phyloP scores from a whole-genome alignment of 2,797 vertebrate genomes.

The Catostomus latipinnis region DNA sequence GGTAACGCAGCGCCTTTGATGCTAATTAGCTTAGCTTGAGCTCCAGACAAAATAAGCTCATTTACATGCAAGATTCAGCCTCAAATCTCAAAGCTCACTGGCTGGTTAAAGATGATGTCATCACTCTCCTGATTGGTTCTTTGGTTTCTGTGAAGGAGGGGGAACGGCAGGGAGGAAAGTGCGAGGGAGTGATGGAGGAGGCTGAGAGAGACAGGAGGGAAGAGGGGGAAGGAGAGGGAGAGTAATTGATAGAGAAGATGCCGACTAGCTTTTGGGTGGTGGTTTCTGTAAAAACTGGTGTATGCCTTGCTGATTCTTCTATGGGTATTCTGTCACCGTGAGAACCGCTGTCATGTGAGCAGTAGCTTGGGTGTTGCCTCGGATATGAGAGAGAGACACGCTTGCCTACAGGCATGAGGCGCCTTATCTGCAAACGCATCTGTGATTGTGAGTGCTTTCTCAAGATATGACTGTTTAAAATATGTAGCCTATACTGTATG shows the following conservation, averaged over 20 bases:
- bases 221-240: constrained; percentile 57
- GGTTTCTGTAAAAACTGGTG: constrained; percentile 33
- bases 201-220: background rate
- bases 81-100: constrained; percentile 69
- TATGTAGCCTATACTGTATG: background rate
- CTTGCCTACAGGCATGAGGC: constrained; percentile 86
- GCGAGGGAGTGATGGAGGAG: background rate
- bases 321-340: constrained; percentile 30
- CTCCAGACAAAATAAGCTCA: constrained; percentile 62
- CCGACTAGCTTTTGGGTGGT: constrained; percentile 55
- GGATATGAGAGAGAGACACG: constrained; percentile 60
- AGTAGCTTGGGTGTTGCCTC: constrained; percentile 45
- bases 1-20: constrained; percentile 43
- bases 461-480: constrained; percentile 59
- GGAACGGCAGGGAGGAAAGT: constrained; percentile 6
- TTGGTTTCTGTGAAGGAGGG: constrained; percentile 14
- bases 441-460: constrained; percentile 94
- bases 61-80: constrained; percentile 74
- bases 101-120: constrained; percentile 82
- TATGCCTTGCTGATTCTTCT: constrained; percentile 11
- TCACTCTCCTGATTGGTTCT: constrained; percentile 73
- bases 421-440: constrained; percentile 98
- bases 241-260: constrained; percentile 53
- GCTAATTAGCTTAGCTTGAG: constrained; percentile 67
- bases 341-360: constrained; percentile 52